These are phyloP conservation scores for Corapipo altera DNA, from an alignment of 2,113 vertebrate genomes.

Conservation along the genomic window DNA sequence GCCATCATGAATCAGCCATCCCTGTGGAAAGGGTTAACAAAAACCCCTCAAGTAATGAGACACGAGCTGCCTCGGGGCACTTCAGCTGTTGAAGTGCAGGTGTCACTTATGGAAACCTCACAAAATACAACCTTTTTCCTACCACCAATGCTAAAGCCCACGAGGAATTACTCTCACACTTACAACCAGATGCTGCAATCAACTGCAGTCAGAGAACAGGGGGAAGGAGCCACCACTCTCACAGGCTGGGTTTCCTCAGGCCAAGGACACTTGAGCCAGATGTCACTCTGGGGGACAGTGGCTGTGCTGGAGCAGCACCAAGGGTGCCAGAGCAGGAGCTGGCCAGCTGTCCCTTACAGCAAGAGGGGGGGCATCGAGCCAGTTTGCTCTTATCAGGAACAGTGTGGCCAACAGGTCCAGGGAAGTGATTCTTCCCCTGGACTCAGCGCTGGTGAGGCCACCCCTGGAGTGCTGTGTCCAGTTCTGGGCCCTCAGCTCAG, in stretches of 20 bases:
- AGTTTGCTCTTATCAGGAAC: background rate
- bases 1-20: background rate
- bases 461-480: too few species aligned
- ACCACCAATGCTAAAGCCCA: background rate
- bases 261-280: fast-evolving
- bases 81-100: slow-evolving; percentile 53
- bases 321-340: background rate
- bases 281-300: background rate
- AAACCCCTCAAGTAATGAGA: background rate
- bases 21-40: slow-evolving; percentile 25
- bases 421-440: too few species aligned
- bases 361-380: background rate
- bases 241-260: background rate
- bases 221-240: background rate
- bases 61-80: background rate
- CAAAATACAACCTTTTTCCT: slow-evolving; percentile 7
- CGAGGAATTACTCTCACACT: slow-evolving; percentile 62
- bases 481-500: too few species aligned
- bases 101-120: slow-evolving; percentile 42
- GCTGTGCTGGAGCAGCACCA: background rate
- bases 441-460: too few species aligned
- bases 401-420: too few species aligned
- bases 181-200: slow-evolving; percentile 57
- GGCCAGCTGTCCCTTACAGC: background rate
- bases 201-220: fast-evolving